A percentile compares a stretch with the other conserved stretches of the same genome.
phyloP scores from a whole-genome alignment of 2,113 vertebrate species.

The Halcyon senegalensis region DNA sequence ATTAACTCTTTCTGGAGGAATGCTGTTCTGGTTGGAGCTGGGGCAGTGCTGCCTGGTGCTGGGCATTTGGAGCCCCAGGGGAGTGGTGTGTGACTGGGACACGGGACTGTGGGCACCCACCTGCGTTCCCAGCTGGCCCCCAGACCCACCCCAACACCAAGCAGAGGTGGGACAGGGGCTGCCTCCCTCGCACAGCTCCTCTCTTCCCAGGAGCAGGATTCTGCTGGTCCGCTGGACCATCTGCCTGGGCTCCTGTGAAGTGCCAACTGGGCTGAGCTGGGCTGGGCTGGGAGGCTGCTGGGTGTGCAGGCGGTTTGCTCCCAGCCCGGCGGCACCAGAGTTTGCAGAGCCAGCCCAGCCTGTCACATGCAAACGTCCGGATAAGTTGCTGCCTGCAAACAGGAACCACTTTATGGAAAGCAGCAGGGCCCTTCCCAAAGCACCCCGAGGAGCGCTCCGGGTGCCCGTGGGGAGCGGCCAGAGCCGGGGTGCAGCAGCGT shows the following conservation, averaged over 20 bases:
- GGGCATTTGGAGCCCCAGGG: rapidly evolving
- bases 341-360: slow-evolving; percentile 4
- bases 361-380: slow-evolving; percentile 9
- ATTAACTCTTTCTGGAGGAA: neutral
- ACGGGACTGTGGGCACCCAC: neutral
- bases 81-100: rapidly evolving
- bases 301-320: neutral
- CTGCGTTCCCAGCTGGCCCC: neutral
- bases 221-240: neutral
- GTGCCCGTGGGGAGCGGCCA: neutral
- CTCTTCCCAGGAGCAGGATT: neutral
- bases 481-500: neutral
- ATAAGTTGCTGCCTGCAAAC: slow-evolving; percentile 26
- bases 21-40: neutral
- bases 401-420: slow-evolving; percentile 49
- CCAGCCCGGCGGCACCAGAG: rapidly evolving
- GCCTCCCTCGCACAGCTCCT: neutral
- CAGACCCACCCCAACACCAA: neutral
- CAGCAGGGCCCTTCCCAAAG: slow-evolving; percentile 12
- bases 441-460: rapidly evolving
- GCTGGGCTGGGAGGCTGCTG: neutral
- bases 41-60: neutral
- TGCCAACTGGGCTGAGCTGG: neutral
- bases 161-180: neutral
- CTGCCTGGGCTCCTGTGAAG: no score